Evolutionary conservation across 2,797 vertebrate species (phyloP).

Genomic region (Enteromius viviparus): DNA sequence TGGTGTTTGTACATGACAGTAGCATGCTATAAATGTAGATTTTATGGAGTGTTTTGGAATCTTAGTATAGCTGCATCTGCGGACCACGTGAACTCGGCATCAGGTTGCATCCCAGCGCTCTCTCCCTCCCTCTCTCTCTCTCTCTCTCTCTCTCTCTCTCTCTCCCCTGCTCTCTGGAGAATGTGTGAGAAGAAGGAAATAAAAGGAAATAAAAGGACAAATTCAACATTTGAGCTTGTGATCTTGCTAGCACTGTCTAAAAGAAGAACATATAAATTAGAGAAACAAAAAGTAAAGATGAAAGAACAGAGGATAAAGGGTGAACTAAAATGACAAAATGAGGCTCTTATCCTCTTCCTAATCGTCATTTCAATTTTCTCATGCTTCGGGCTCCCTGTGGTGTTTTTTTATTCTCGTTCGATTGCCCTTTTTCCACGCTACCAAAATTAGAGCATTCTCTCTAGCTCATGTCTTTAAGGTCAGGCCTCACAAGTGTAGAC

Average conservation of each 20-base stretch:
- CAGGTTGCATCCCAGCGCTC: no score
- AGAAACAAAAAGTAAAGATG: constrained; percentile 31
- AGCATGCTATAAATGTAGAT: no score
- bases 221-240: not conserved
- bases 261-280: not conserved
- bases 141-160: no score
- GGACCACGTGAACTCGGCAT: no score
- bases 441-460: constrained; percentile 72
- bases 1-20: no score
- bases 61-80: no score
- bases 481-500: constrained; percentile 48
- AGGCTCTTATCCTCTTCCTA: constrained; percentile 45
- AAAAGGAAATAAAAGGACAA: no score
- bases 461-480: constrained; percentile 66
- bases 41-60: no score
- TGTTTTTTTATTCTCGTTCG: constrained; percentile 63
- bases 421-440: constrained; percentile 76
- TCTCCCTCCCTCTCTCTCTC: no score
- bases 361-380: constrained; percentile 44
- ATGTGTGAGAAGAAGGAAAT: no score
- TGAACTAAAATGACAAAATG: constrained; percentile 37
- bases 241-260: not conserved
- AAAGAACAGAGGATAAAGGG: constrained; percentile 18
- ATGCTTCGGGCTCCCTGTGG: not conserved
- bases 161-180: no score